Conservation (phyloP, 2,888 invertebrate genomes). For the Rhaphigaster nebulosa region DNA sequence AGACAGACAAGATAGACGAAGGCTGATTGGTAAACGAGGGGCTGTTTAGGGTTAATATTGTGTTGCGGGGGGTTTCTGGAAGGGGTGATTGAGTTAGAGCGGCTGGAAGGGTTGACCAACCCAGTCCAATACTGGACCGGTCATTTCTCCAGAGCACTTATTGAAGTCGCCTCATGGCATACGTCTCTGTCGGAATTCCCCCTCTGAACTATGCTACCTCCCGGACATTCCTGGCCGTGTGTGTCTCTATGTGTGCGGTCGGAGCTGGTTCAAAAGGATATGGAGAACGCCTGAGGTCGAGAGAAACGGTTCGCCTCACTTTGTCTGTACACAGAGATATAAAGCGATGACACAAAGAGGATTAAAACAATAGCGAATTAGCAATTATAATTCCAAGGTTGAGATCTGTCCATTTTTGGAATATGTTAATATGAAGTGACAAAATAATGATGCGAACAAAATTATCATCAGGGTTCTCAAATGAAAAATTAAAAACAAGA, state of each 20-base stretch:
- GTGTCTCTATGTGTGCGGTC: background rate
- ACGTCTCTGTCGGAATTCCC: conserved; percentile 51
- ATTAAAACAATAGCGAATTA: background rate
- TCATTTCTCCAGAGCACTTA: conserved; percentile 12
- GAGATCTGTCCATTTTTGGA: background rate
- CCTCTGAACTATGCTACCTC: background rate
- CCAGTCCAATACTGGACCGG: background rate
- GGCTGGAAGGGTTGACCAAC: background rate
- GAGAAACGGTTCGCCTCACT: background rate
- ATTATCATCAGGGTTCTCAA: background rate
- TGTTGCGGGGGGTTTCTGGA: background rate
- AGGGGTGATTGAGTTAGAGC: conserved; percentile 6
- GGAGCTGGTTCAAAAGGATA: background rate
- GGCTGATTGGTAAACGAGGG: conserved; percentile 40
- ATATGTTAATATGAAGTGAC: background rate
- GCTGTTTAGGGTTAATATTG: conserved; percentile 29
- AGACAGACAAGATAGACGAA: conserved; percentile 3
- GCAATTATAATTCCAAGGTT: background rate
- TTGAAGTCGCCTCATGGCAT: conserved; percentile 38
- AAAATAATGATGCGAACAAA: background rate
- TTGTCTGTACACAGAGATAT: background rate
- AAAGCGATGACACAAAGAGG: background rate
- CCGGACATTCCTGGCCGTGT: background rate
- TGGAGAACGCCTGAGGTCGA: background rate
- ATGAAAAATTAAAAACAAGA: background rate